A percentile compares a stretch with the other conserved stretches of the same genome.
phyloP scores from a whole-genome alignment of 2,113 vertebrate species.

The Chitala chitala region DNA sequence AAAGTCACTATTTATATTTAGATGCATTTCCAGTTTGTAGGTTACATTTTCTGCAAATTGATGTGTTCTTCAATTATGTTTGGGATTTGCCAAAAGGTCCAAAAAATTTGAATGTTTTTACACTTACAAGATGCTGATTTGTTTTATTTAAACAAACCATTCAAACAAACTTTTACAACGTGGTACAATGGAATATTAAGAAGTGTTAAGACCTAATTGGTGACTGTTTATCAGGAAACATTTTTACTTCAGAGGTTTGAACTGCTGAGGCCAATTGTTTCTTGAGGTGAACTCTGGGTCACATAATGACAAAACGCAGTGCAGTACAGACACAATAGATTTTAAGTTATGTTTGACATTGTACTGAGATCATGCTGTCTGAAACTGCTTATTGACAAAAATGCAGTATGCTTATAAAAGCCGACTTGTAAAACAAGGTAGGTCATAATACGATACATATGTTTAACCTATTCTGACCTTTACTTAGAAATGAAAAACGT shows the following conservation, averaged over 20 bases:
- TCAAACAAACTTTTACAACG: background rate
- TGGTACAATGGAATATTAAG: conserved; percentile 5
- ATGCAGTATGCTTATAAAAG: background rate
- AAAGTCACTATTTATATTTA: conserved; percentile 12
- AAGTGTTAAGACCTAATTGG: background rate
- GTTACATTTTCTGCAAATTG: conserved; percentile 19
- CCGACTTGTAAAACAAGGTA: background rate
- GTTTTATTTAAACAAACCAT: too few relatives aligned
- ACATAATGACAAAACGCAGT: background rate
- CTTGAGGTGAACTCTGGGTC: background rate
- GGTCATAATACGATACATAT: background rate
- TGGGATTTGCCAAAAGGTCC: conserved; percentile 8
- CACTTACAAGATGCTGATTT: too few relatives aligned
- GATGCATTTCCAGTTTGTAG: conserved; percentile 13
- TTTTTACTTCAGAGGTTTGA: background rate
- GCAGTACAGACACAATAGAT: background rate
- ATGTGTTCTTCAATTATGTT: conserved; percentile 15
- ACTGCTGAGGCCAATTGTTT: background rate
- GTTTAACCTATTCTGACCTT: background rate
- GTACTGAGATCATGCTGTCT: too few relatives aligned
- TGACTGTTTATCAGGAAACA: background rate
- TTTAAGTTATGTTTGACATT: background rate
- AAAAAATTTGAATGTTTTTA: too few relatives aligned
- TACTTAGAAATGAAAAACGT: too few relatives aligned
- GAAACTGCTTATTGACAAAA: background rate